Evolutionary conservation across 2,888 invertebrate species (phyloP).

Genomic region (Dolichopus griseipennis): DNA sequence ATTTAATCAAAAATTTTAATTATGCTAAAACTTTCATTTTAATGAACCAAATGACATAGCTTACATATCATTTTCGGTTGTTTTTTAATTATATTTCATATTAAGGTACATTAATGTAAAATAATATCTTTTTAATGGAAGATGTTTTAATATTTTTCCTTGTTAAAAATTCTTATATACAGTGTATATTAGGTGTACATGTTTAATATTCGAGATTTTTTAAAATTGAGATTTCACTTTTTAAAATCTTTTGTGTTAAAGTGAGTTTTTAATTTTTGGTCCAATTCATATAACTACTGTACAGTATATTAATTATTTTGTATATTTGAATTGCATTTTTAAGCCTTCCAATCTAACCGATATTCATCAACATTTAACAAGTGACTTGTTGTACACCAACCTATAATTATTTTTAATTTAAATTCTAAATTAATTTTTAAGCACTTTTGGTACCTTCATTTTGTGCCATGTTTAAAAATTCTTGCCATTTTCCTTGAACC

Average conservation of each 20-base stretch:
- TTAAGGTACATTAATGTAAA: constrained; percentile 1
- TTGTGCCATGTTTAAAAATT: constrained; percentile 39
- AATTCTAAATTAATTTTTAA: not conserved
- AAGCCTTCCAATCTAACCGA: constrained; percentile 45
- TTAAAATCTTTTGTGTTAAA: not conserved
- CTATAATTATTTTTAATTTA: constrained; percentile 36
- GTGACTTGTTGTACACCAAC: constrained; percentile 52
- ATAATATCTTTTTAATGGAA: not conserved
- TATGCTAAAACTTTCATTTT: not conserved
- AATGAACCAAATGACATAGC: not conserved
- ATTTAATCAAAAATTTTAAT: no score
- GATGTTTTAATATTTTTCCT: not conserved
- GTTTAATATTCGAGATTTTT: not conserved
- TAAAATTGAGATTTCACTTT: not conserved
- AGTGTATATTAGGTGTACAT: not conserved
- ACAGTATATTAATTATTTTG: no score
- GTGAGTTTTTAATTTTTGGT: not conserved
- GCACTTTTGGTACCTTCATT: constrained; percentile 39
- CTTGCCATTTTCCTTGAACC: constrained; percentile 47
- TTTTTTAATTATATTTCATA: not conserved
- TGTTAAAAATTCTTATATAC: not conserved
- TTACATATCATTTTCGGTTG: not conserved
- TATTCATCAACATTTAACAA: constrained; percentile 53
- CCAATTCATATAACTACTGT: not conserved
- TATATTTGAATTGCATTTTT: constrained; percentile 18